Percentiles rank a stretch among this genome's conserved stretches.
phyloP scores from a whole-genome alignment of 2,113 vertebrate genomes.

The Pelvicachromis taeniatus region DNA sequence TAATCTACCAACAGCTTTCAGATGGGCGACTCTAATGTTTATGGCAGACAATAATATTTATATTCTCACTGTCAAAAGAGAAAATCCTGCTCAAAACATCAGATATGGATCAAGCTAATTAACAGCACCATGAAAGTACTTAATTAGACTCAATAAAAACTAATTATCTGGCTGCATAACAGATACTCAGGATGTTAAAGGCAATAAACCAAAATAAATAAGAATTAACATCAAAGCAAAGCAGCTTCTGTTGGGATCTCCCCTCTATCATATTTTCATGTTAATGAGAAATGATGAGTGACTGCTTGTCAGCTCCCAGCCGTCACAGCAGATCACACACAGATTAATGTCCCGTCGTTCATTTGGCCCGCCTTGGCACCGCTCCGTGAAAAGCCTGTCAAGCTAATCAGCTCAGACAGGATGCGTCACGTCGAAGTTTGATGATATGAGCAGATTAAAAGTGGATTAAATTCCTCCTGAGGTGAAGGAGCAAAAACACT shows the following conservation, averaged over 20 bases:
- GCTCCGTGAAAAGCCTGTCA: slow-evolving; percentile 1
- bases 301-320: slow-evolving; percentile 24
- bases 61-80: background rate
- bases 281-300: slow-evolving; percentile 45
- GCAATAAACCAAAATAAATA: slow-evolving; percentile 7
- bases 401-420: slow-evolving; percentile 48
- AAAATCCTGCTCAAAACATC: background rate
- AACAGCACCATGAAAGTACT: background rate
- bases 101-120: background rate
- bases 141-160: slow-evolving; percentile 9
- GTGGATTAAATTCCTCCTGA: slow-evolving; percentile 35
- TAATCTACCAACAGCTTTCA: background rate
- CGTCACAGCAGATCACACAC: slow-evolving; percentile 16
- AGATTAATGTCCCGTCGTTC: slow-evolving; percentile 8
- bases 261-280: slow-evolving; percentile 17
- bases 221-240: background rate
- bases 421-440: slow-evolving; percentile 14
- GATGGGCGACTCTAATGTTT: background rate
- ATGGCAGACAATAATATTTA: background rate
- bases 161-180: background rate
- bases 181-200: background rate
- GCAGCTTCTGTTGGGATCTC: background rate
- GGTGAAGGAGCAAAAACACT: background rate
- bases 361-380: background rate
- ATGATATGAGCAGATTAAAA: slow-evolving; percentile 47